A percentile compares a stretch with the other conserved stretches of the same genome.
These are phyloP conservation scores for Poicephalus gulielmi DNA, from an alignment of 2,113 vertebrate genomes.

Conservation along the genomic window DNA sequence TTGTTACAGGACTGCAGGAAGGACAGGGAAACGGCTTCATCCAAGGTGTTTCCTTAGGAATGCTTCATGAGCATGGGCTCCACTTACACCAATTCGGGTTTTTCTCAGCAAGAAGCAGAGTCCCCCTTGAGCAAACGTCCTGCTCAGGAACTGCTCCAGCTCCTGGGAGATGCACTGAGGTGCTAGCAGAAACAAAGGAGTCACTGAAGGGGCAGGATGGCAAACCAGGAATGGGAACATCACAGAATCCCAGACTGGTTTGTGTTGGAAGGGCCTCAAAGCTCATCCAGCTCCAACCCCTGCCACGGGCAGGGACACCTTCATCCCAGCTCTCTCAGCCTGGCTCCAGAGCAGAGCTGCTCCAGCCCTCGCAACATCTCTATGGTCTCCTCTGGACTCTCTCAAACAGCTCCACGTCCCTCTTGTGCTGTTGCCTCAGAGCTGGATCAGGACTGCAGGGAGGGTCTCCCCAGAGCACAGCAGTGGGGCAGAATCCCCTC, in stretches of 20 bases:
- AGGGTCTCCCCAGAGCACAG: background rate
- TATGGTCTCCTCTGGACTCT: background rate
- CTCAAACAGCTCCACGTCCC: background rate
- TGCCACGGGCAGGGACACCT: background rate
- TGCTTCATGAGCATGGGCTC: background rate
- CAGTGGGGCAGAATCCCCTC: background rate
- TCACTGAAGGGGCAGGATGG: background rate
- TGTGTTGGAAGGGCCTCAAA: background rate
- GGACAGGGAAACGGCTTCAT: fast-evolving
- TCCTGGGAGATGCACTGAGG: fast-evolving
- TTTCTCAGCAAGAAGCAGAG: background rate
- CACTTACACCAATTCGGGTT: fast-evolving
- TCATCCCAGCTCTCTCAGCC: background rate
- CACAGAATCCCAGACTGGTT: background rate
- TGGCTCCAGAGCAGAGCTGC: no score
- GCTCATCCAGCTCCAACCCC: fast-evolving
- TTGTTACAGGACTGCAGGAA: background rate
- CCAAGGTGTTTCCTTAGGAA: fast-evolving
- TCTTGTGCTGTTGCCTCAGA: background rate
- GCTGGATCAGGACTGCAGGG: background rate
- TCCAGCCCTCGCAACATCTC: no score
- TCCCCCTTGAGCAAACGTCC: background rate
- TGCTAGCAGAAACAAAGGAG: background rate
- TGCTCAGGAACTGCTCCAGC: background rate
- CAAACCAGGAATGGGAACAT: background rate